Percentiles rank a stretch among this genome's conserved stretches.
phyloP scores from a whole-genome alignment of 2,888 invertebrate genomes.

The Anthrax anthrax region DNA sequence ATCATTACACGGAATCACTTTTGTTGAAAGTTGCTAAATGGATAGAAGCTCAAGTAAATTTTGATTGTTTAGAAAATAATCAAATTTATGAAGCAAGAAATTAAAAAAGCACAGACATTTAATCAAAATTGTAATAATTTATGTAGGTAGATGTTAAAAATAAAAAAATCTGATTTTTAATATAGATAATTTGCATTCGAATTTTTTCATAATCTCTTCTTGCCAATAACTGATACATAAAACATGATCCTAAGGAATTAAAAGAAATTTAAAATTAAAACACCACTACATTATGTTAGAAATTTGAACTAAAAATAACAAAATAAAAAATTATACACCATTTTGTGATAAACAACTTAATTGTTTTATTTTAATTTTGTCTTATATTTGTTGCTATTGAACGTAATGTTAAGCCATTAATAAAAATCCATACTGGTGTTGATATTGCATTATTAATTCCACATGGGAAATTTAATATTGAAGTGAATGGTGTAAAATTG shows the following conservation, averaged over 20 bases:
- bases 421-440: constrained; percentile 39
- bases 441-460: constrained; percentile 36
- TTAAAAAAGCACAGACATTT: constrained; percentile 3
- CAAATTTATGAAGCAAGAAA: constrained; percentile 17
- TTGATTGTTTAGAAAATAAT: constrained; percentile 22
- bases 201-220: too few relatives aligned
- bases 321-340: too few relatives aligned
- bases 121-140: too few relatives aligned
- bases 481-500: constrained; percentile 36
- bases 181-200: too few relatives aligned
- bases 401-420: constrained; percentile 35
- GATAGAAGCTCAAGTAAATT: constrained; percentile 54
- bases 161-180: too few relatives aligned
- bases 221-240: too few relatives aligned
- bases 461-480: constrained; percentile 37
- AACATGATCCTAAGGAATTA: too few relatives aligned
- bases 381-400: constrained; percentile 15
- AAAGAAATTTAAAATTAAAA: too few relatives aligned
- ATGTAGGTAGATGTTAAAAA: too few relatives aligned
- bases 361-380: neutral
- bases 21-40: constrained; percentile 66
- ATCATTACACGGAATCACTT: constrained; percentile 56
- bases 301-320: too few relatives aligned
- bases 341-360: too few relatives aligned
- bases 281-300: too few relatives aligned